Base-by-base conservation (phyloP, 2,797 vertebrate genomes). In the Meda fulgida region DNA sequence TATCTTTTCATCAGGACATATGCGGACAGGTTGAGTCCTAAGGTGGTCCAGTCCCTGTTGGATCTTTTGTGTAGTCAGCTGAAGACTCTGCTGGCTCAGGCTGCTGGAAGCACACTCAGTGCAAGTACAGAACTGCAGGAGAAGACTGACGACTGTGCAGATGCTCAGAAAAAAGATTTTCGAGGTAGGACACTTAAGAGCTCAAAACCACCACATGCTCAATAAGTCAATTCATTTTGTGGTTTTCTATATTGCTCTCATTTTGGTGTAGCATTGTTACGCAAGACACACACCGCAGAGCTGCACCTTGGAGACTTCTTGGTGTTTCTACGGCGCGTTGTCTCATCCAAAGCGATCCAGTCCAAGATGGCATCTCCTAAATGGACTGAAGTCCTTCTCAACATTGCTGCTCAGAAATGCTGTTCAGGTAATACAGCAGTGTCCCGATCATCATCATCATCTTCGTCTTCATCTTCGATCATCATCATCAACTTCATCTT, bases 291-390 rank as follows among this genome's bases (percentile, higher is more conserved):
- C 5, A 96, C 97, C 0, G 98, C 98, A 0, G 98, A 99, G 92
- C 91, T 99, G 1, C 98, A 99, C 88, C 94, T 99, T 3, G 98
- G 98, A 48, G 98, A 99, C 92, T 99, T 99, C 85, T 93, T 99
- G 29, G 98, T 99, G 88, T 99, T 99, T 90, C 94, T 99, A 23
- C 93, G 98, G 72, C 94, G 98, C 89, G 98, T 99, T 26, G 98
- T 99, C 31, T 99, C 98, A 85, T 99, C 98, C 86, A 98, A 99
- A 92, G 97, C 98, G 88, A 99, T 99, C 90, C 98, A 99, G 86
- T 98, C 97, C 86, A 99, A 98, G 94, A 99, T 99, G 98, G 98
- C 98, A 26, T 99, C 98, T 36, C 98, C 98, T 0, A 99, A 99
- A 89, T 99, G 98, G 98, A 99, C 98, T 0, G 98, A 99, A 86